Conservation (phyloP, 92 coral and sea anemone species). For the Heteractis magnifica region DNA sequence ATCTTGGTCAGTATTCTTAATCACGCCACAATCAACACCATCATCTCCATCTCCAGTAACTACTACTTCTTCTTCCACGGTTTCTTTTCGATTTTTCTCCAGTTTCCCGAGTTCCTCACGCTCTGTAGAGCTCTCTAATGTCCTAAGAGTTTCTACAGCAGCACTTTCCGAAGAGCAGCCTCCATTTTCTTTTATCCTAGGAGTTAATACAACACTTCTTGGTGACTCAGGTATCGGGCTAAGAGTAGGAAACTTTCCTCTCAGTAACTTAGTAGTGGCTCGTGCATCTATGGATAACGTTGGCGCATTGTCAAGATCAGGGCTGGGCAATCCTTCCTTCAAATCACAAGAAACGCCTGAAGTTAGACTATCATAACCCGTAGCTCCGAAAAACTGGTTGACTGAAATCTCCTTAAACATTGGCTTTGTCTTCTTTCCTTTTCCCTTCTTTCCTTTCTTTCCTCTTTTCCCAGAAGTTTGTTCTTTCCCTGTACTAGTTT, state of each 20-base stretch:
- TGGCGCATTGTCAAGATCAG: constrained; percentile 50
- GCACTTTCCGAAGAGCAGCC: not conserved
- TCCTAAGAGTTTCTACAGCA: not conserved
- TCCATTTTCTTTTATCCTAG: constrained; percentile 9
- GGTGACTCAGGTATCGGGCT: constrained; percentile 94
- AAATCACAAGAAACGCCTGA: constrained; percentile 28
- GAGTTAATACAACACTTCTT: constrained; percentile 9
- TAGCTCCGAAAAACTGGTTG: constrained; percentile 57
- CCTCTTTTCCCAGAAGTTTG: constrained; percentile 34
- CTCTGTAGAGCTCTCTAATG: not conserved
- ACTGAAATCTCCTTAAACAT: constrained; percentile 64
- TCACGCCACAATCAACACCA: not conserved
- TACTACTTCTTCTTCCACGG: not conserved
- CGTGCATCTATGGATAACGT: constrained; percentile 55
- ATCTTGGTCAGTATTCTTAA: not conserved
- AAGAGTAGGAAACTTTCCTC: constrained; percentile 49
- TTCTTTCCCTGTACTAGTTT: constrained; percentile 29
- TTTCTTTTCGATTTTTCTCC: not conserved
- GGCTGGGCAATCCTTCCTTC: constrained; percentile 52
- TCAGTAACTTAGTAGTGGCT: constrained; percentile 44
- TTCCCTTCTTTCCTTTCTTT: constrained; percentile 52
- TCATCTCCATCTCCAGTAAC: constrained; percentile 2
- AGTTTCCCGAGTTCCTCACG: not conserved
- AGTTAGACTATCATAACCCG: not conserved
- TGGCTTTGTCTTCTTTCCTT: constrained; percentile 36